Base-by-base conservation (phyloP, 2,888 invertebrate genomes). In the Magallana nippona region DNA sequence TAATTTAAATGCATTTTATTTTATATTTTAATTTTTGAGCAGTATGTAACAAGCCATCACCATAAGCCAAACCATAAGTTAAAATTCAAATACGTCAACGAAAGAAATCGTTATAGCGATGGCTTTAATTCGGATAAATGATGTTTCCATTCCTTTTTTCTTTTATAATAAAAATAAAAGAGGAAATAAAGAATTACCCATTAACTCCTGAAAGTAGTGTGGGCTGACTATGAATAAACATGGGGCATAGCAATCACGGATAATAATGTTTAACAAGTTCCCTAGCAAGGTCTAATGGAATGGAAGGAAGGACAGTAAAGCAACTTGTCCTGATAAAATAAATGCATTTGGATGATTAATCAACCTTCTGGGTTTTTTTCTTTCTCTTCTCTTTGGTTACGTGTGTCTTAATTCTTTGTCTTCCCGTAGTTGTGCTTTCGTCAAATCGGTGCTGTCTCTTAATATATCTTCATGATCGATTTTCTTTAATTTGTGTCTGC, bases 401-500 rank as follows among this genome's bases (percentile, higher is more conserved):
- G n/a, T 60, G 60, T 60, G 60, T 60, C n/a, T 60, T 60, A n/a
- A 27, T 10, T 11, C 32, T 27, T 27, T 27, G 15, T 15, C 27
- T 32, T 71, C 15, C 15, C 15, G 15, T 71, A 32, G 44, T 71
- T 71, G 71, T 71, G 22, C 32, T 71, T 32, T 71, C 71, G 32
- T 71, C 71, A 71, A 71, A 71, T 32, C 15, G 71, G 32, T 15
- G 22, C 22, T 71, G 71, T 71, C 71, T 71, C 71, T 71, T 71
- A 71, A 71, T 71, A 71, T 71, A 71, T 71, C 71, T 22, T 71
- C 71, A 71, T 71, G 22, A 71, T 71, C 71, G 71, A 71, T 71
- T 71, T 71, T 71, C 71, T 71, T 71, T 71, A 71, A 71, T 71
- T 71, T 71, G 71, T 71, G 71, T 71, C 71, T 71, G 71, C 71